Conservation (phyloP, 2,888 invertebrate genomes). For the Phrixothrix hirtus region DNA sequence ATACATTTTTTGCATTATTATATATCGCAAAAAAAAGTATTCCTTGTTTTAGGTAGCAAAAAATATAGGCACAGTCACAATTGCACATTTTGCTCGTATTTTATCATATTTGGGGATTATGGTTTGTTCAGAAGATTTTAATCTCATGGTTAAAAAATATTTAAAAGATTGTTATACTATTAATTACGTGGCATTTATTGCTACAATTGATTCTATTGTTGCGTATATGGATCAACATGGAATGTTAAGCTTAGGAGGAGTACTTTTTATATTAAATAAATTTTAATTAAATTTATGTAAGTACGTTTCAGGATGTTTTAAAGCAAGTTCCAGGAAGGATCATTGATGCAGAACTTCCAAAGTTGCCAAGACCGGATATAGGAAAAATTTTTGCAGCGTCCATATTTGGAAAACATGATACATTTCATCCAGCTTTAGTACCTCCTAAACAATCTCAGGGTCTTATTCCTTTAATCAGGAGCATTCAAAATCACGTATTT, state of each 20-base stretch:
- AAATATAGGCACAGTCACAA: conserved; percentile 74
- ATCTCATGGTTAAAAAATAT: conserved; percentile 73
- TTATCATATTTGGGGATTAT: conserved; percentile 71
- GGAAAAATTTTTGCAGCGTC: conserved; percentile 58
- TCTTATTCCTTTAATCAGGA: conserved; percentile 62
- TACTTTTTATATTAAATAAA: conserved; percentile 38
- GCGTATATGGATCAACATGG: conserved; percentile 62
- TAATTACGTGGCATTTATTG: conserved; percentile 76
- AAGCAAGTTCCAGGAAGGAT: conserved; percentile 66
- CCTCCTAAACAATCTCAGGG: conserved; percentile 58
- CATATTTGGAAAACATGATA: conserved; percentile 60
- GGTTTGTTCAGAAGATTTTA: conserved; percentile 72
- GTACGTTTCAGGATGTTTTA: conserved; percentile 56
- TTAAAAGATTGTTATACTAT: conserved; percentile 76
- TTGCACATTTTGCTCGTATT: conserved; percentile 76
- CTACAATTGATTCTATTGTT: conserved; percentile 68
- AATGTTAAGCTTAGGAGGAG: conserved; percentile 62
- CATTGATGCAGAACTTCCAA: conserved; percentile 70
- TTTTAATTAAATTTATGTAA: background rate
- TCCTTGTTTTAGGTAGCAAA: conserved; percentile 65
- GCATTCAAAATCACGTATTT: conserved; percentile 69
- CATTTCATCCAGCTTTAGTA: conserved; percentile 65
- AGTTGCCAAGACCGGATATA: conserved; percentile 69
- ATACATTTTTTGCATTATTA: conserved; percentile 23
- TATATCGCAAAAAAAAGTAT: background rate